Conservation (phyloP, 2,113 vertebrate genomes). For the Oxygymnocypris stewartii region DNA sequence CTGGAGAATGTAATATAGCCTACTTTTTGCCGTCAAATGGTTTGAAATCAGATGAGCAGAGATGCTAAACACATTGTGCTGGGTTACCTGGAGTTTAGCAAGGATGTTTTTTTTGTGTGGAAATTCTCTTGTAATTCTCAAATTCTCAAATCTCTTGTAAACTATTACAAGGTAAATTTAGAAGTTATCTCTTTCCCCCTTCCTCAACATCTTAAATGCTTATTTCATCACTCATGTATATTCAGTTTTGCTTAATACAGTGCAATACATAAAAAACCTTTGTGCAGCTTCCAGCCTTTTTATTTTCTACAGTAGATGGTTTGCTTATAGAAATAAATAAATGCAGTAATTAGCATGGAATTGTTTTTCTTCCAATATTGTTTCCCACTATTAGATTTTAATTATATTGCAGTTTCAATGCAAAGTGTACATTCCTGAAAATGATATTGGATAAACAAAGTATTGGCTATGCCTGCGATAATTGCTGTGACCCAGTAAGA, state of each 20-base stretch:
- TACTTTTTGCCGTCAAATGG: no score
- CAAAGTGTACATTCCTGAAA: not conserved
- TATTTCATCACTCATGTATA: constrained; percentile 2
- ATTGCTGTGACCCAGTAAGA: not conserved
- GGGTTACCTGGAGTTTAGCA: no score
- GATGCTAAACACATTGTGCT: not conserved
- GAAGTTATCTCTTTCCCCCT: not conserved
- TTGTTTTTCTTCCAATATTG: not conserved
- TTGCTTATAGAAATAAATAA: not conserved
- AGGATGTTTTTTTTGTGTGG: no score
- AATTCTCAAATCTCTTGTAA: not conserved
- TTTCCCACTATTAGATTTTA: not conserved
- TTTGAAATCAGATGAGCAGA: not conserved
- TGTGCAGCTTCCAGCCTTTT: not conserved
- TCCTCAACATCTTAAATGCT: not conserved
- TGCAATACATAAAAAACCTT: not conserved
- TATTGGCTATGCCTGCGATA: not conserved
- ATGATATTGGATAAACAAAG: constrained; percentile 2
- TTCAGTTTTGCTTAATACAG: not conserved
- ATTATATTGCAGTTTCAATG: not conserved
- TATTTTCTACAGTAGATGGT: not conserved
- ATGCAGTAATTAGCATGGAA: constrained; percentile 18
- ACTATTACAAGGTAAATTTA: not conserved
- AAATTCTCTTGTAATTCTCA: no score
- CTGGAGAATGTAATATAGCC: not conserved